phyloP scores from a whole-genome alignment of 64 coral and sea anemone genomes.

The Anthopleura sola region DNA sequence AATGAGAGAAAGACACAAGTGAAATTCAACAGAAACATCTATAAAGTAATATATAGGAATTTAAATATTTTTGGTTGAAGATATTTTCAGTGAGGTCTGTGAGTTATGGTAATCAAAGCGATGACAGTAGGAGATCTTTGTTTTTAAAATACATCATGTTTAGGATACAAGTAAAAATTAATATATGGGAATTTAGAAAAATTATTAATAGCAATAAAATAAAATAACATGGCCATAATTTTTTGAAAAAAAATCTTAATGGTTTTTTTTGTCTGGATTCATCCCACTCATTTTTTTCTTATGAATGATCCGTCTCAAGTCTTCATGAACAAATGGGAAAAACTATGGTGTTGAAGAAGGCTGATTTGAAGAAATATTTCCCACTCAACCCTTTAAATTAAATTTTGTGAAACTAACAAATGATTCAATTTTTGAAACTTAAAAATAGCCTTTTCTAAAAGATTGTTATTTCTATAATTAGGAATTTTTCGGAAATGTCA shows the following conservation, averaged over 20 bases:
- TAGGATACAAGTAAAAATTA: not conserved
- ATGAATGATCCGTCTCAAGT: not conserved
- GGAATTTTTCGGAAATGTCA: too few relatives aligned
- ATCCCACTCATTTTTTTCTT: conserved; percentile 1
- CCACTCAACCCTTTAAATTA: too few relatives aligned
- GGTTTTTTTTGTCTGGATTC: not conserved
- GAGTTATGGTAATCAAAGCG: not conserved
- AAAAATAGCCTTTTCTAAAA: not conserved
- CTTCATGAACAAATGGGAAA: not conserved
- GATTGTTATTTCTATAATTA: too few relatives aligned
- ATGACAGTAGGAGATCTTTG: not conserved
- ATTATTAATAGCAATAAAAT: not conserved
- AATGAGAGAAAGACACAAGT: not conserved
- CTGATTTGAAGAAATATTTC: not conserved
- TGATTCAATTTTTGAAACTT: not conserved
- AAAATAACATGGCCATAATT: not conserved
- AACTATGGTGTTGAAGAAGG: not conserved
- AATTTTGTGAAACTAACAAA: too few relatives aligned
- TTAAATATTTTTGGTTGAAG: not conserved
- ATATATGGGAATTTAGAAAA: not conserved
- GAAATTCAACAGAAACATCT: not conserved
- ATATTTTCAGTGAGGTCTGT: not conserved
- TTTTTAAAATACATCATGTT: not conserved
- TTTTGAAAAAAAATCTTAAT: not conserved
- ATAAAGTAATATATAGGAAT: not conserved